Percentiles rank a stretch among this genome's conserved stretches.
These are phyloP conservation scores for Penaeus monodon DNA, from an alignment of 2,888 invertebrate genomes.

Conservation along the genomic window DNA sequence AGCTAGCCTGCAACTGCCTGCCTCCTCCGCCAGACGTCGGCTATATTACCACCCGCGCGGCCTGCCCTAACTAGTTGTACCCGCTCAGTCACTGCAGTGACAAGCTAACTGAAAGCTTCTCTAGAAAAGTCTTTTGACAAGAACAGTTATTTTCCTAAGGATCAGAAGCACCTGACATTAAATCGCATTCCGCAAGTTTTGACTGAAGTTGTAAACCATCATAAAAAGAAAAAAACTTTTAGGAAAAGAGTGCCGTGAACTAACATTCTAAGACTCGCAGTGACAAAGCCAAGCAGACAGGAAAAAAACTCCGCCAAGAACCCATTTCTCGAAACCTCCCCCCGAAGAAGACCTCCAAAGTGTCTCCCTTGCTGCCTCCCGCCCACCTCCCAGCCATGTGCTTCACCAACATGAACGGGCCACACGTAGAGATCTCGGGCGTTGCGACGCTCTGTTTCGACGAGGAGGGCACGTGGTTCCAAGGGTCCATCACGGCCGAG, in stretches of 20 bases:
- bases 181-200: too few relatives aligned
- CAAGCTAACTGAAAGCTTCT: too few relatives aligned
- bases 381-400: slow-evolving; percentile 31
- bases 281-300: too few relatives aligned
- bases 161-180: too few relatives aligned
- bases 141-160: too few relatives aligned
- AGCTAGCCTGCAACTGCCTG: slow-evolving; percentile 24
- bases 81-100: neutral
- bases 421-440: slow-evolving; percentile 66
- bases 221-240: too few relatives aligned
- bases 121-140: too few relatives aligned
- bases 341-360: neutral
- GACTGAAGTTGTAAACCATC: too few relatives aligned
- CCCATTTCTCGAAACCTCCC: neutral
- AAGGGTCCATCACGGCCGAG: slow-evolving; percentile 67
- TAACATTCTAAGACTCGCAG: too few relatives aligned
- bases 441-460: slow-evolving; percentile 67
- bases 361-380: too few relatives aligned
- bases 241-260: too few relatives aligned
- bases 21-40: neutral
- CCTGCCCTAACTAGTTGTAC: neutral
- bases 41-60: neutral
- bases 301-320: neutral
- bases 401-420: slow-evolving; percentile 38
- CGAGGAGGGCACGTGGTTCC: slow-evolving; percentile 67